Evolutionary conservation across 2,888 invertebrate species (phyloP).

Genomic region (Zelleria hepariella): DNA sequence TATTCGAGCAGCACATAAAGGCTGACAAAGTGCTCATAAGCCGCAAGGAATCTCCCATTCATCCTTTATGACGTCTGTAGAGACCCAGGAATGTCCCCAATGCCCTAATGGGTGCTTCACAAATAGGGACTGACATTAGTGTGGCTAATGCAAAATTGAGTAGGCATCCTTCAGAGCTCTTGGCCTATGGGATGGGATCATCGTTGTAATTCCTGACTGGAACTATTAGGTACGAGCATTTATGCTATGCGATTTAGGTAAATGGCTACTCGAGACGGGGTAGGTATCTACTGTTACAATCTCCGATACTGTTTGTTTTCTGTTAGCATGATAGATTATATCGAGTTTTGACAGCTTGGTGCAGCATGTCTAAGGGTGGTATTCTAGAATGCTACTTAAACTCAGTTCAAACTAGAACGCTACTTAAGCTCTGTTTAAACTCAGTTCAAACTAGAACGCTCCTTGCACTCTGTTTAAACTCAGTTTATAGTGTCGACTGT

Average conservation of each 20-base stretch:
- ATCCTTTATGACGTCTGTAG: neutral
- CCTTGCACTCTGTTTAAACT: no score
- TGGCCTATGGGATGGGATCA: neutral
- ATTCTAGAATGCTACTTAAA: no score
- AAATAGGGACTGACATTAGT: neutral
- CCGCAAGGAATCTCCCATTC: neutral
- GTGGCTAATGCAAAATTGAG: neutral
- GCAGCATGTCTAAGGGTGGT: no score
- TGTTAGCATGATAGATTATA: no score
- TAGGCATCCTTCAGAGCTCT: neutral
- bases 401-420: no score
- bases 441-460: no score
- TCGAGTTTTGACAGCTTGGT: no score
- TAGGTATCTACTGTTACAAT: no score
- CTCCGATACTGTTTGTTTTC: no score
- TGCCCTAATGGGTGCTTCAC: neutral
- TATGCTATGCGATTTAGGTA: neutral
- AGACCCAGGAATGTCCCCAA: neutral
- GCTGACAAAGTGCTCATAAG: neutral
- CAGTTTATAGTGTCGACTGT: no score
- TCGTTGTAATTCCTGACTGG: neutral
- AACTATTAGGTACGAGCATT: neutral
- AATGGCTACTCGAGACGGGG: no score
- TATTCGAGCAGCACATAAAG: neutral
- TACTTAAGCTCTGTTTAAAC: no score